Evolutionary conservation across 2,797 vertebrate genomes (phyloP), one percentile per base, ranked within the genome.

Genomic region (Myotis vivesi): DNA sequence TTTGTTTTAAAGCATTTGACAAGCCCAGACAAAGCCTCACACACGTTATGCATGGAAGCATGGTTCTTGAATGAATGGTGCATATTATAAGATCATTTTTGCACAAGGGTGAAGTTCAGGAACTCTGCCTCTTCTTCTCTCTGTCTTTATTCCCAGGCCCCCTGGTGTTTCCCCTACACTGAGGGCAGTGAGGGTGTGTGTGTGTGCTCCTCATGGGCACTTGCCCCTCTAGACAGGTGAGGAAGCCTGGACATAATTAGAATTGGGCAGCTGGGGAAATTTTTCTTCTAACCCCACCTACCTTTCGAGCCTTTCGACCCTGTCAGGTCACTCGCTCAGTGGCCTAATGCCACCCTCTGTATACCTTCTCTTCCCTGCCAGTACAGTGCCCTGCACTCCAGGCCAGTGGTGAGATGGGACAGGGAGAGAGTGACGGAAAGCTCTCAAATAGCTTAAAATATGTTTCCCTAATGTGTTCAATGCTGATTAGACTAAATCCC

Each of bases 301-400:
- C 46, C 15, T 88, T 55, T 71, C 4, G 73, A 75, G 38, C 41
- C 11, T 62, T 44, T 19, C 10, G 59, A 36, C 46, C 62, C 84
- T 25, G 76, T 25, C 4, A 13, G n/a, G 19, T 20, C n/a, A 25
- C 30, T 3, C 2, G 12, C 41, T 87, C 19, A 0, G 1, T 2
- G 28, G 23, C 10, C 20, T n/a, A 8, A 23, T 16, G 9, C 3
- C 9, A 1, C 44, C 11, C 12, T 72, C 41, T 30, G 3, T 13
- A 10, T 6, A 22, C 11, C 12, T 19, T 20, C 3, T 68, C n/a
- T 10, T 71, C 16, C 41, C 23, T 3, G 8, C 20, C 57, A 25
- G 13, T 1, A 10, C 30, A 71, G 0, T 15, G 25, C 17, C 20
- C 20, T 38, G 25, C 41, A 30, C 0, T 1, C n/a, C 13, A 69